Conservation (phyloP, 2,888 invertebrate species). For the Anthophora plumipes region DNA sequence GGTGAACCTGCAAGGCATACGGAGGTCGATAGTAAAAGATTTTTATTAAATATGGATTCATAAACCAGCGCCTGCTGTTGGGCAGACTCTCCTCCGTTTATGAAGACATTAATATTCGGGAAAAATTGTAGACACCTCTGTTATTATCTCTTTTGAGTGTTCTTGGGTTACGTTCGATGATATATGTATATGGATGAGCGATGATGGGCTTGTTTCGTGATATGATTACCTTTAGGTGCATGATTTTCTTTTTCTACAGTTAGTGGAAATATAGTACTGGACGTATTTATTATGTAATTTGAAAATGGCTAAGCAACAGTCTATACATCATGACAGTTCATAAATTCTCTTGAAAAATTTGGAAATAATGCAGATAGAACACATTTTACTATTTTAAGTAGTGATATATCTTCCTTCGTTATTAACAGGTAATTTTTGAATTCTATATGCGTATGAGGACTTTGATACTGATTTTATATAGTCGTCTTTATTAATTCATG, state of each 20-base stretch:
- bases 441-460: no score
- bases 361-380: no score
- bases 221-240: neutral
- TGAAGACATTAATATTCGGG: constrained; percentile 20
- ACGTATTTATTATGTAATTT: no score
- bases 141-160: neutral
- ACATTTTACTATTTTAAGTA: no score
- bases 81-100: neutral
- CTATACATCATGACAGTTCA: no score
- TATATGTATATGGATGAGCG: neutral
- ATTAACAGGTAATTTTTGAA: no score
- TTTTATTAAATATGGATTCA: constrained; percentile 35
- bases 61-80: neutral
- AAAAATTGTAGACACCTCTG: neutral
- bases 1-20: neutral
- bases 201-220: neutral
- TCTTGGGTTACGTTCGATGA: neutral
- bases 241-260: neutral
- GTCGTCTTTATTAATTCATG: no score
- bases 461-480: no score
- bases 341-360: no score
- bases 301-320: no score
- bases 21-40: constrained; percentile 12
- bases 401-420: no score
- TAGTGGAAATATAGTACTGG: neutral